Percentiles rank a stretch among this genome's conserved stretches.
These are phyloP conservation scores for Bothrops jararaca DNA, from an alignment of 2,113 vertebrate species.

Conservation along the genomic window DNA sequence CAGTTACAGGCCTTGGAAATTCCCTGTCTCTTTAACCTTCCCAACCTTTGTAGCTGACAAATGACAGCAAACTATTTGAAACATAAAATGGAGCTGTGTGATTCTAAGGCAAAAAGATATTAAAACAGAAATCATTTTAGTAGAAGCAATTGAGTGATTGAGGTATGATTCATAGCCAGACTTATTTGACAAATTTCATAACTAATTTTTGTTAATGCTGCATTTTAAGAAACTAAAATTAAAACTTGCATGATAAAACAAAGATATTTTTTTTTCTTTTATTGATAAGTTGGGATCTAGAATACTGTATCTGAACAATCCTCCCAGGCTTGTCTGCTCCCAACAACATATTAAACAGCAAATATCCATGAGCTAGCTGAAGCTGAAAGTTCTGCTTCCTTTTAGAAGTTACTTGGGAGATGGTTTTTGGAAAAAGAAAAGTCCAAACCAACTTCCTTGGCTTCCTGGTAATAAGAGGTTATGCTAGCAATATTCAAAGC, in stretches of 20 bases:
- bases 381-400: background rate
- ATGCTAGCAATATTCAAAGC: background rate
- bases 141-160: background rate
- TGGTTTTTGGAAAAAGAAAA: background rate
- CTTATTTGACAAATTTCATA: background rate
- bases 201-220: background rate
- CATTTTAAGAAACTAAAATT: background rate
- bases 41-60: constrained; percentile 23
- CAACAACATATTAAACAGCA: background rate
- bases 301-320: background rate
- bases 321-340: background rate
- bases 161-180: background rate
- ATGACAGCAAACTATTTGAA: background rate
- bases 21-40: constrained; percentile 35
- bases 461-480: background rate
- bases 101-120: constrained; percentile 17
- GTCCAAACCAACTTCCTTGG: background rate
- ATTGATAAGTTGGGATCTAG: background rate
- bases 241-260: background rate
- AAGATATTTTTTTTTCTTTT: background rate
- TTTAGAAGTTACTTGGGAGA: background rate
- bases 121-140: constrained; percentile 4
- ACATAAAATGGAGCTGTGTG: constrained; percentile 34
- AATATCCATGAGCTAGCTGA: background rate
- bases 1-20: constrained; percentile 40